Evolutionary conservation across 2,888 invertebrate species (phyloP).

Genomic region (Drosophila anomalata): DNA sequence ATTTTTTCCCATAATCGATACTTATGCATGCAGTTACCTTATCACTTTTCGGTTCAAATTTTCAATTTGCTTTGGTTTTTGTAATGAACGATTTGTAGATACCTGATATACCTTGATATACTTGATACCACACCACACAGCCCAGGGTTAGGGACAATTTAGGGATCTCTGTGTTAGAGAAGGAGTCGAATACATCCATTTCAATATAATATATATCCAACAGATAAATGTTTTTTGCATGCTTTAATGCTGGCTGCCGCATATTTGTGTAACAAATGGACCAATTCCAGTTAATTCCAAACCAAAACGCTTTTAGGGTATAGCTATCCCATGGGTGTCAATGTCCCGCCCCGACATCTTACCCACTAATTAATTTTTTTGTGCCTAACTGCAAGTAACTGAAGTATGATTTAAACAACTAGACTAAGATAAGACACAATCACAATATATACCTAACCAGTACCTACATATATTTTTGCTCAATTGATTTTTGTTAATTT

Average conservation of each 20-base stretch:
- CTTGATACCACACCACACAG: slow-evolving; percentile 18
- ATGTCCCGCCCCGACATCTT: slow-evolving; percentile 50
- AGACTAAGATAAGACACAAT: slow-evolving; percentile 47
- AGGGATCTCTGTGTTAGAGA: slow-evolving; percentile 18
- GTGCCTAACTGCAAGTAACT: slow-evolving; percentile 9
- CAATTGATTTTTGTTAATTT: slow-evolving; percentile 58
- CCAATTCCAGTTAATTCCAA: slow-evolving; percentile 3
- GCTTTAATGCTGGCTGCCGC: slow-evolving; percentile 83
- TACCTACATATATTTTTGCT: slow-evolving; percentile 50
- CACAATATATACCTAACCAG: slow-evolving; percentile 41
- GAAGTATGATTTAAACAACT: slow-evolving; percentile 18
- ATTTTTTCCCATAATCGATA: slow-evolving; percentile 28
- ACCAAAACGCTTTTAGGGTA: slow-evolving; percentile 57
- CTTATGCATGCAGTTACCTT: slow-evolving; percentile 64
- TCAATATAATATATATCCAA: slow-evolving; percentile 8
- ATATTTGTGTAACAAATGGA: slow-evolving; percentile 59
- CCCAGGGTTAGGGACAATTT: slow-evolving; percentile 23
- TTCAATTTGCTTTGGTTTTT: slow-evolving; percentile 54
- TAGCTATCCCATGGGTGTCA: slow-evolving; percentile 53
- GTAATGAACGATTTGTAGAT: slow-evolving; percentile 53
- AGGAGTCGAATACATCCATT: slow-evolving; percentile 20
- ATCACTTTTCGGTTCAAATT: slow-evolving; percentile 45
- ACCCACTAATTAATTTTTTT: slow-evolving; percentile 29
- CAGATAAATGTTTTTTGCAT: slow-evolving; percentile 75
- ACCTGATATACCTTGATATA: slow-evolving; percentile 28